Evolutionary conservation across 2,888 invertebrate species (phyloP).

Genomic region (Parnassius mnemosyne): DNA sequence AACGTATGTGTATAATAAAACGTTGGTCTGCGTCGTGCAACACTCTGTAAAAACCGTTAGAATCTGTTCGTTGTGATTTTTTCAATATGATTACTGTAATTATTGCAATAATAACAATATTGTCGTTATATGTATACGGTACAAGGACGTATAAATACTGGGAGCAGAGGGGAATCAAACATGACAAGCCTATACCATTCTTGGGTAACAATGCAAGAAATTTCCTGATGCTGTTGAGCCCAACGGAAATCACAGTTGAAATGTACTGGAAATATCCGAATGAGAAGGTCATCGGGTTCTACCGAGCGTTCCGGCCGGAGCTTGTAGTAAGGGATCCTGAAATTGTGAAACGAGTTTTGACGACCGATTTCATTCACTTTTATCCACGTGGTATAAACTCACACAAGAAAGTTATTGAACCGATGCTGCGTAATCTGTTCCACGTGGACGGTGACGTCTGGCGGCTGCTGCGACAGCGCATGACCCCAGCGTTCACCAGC

Average conservation of each 20-base stretch:
- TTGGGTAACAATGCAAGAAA: not conserved
- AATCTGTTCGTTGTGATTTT: too few species aligned
- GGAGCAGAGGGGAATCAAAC: conserved; percentile 26
- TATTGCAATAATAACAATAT: not conserved
- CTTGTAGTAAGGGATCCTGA: conserved; percentile 56
- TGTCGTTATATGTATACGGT: not conserved
- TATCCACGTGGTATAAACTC: conserved; percentile 48
- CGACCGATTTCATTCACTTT: conserved; percentile 53
- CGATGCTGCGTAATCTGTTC: conserved; percentile 53
- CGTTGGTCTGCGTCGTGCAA: too few species aligned
- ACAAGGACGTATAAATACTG: conserved; percentile 29
- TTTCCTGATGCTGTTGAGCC: not conserved
- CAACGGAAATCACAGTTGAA: not conserved
- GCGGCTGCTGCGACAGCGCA: conserved; percentile 55
- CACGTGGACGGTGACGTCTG: conserved; percentile 57
- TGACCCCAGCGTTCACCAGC: conserved; percentile 57
- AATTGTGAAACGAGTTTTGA: conserved; percentile 48
- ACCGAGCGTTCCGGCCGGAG: not conserved
- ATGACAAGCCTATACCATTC: not conserved
- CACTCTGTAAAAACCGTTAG: too few species aligned
- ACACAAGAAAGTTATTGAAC: conserved; percentile 44
- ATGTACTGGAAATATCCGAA: not conserved
- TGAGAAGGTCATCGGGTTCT: not conserved
- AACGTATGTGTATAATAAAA: too few species aligned
- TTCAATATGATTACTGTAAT: not conserved